Evolutionary conservation across 2,113 vertebrate species (phyloP), one percentile per base, ranked within the genome.

Genomic region (Colinus virginianus): DNA sequence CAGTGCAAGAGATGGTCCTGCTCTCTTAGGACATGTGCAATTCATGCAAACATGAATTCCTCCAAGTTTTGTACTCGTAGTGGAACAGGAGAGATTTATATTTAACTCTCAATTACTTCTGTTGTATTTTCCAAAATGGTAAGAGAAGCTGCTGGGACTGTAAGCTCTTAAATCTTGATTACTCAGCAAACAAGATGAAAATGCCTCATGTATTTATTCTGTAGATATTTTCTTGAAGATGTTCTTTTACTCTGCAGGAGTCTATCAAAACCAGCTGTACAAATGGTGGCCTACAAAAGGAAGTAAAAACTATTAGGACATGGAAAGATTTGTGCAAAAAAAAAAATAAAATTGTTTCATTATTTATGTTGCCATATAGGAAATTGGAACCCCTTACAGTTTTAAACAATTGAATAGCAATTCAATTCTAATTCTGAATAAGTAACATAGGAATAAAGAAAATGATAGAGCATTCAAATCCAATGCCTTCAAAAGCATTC

Each of bases 171-270:
- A 43, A 17, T 40, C 62, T 48, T 58, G 13, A 6, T 34, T 71
- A 13, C 5, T 36, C 3, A 1, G 2, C 7, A 43, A 42, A 22
- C 10, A 11, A 46, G 19, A 46, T 7, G 19, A 2, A 25, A 22
- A 78, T 43, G 25, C 55, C 72, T 19, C 30, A 3, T 64, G 7
- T 36, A 30, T 21, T 74, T 11, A 18, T 59, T 81, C 62, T 61
- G 2, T 8, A 10, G 7, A 14, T 1, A 42, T 2, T 64, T 25
- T 55, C 28, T 45, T 67, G 30, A 72, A 80, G 69, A 14, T 40
- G 11, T 70, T 7, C 4, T 42, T 77, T 74, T 84, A 46, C 42
- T 90, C 40, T 64, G 4, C 26, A 79, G 20, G 16, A 63, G 16
- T 67, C 38, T 55, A 6, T 59, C 30, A 59, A 71, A 86, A 48